Evolutionary conservation across 1,140 invertebrate species (phyloP).

Genomic region (Drosophila pseudoobscura): DNA sequence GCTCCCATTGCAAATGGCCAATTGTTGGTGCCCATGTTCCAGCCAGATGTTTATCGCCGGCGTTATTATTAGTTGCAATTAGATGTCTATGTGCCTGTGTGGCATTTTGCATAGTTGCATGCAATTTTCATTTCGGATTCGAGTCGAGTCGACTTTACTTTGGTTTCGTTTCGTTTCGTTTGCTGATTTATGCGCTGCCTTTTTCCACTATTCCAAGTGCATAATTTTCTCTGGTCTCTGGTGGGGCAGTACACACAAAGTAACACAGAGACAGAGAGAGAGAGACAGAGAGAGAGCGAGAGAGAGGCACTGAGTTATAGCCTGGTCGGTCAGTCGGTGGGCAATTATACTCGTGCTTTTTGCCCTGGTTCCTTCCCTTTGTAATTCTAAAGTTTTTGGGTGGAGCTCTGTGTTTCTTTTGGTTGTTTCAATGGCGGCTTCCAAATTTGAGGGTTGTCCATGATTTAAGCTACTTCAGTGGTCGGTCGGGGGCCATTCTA

Average conservation of each 20-base stretch:
- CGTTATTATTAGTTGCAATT: constrained; percentile 81
- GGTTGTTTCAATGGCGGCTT: constrained; percentile 36
- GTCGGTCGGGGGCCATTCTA: constrained; percentile 13
- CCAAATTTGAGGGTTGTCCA: constrained; percentile 42
- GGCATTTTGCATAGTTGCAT: constrained; percentile 70
- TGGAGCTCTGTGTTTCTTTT: constrained; percentile 26
- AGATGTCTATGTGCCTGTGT: constrained; percentile 69
- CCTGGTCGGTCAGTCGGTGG: constrained; percentile 29
- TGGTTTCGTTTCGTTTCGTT: constrained; percentile 40
- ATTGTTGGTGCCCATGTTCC: constrained; percentile 52
- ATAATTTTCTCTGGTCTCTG: constrained; percentile 37
- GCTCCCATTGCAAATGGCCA: constrained; percentile 53
- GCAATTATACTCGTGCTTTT: constrained; percentile 33
- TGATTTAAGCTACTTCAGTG: constrained; percentile 15
- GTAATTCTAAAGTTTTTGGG: constrained; percentile 35
- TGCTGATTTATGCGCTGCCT: constrained; percentile 51
- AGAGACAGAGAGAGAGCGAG: constrained; percentile 14
- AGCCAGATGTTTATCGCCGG: constrained; percentile 62
- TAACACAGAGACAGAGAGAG: not conserved
- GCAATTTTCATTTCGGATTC: constrained; percentile 47
- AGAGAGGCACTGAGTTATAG: constrained; percentile 38
- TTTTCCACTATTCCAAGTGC: constrained; percentile 21
- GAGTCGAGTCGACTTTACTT: too few species aligned
- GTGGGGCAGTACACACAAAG: not conserved
- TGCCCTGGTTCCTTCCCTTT: constrained; percentile 50